Evolutionary conservation across 1,140 invertebrate species (phyloP).

Genomic region (Aphelenchoides avenae): DNA sequence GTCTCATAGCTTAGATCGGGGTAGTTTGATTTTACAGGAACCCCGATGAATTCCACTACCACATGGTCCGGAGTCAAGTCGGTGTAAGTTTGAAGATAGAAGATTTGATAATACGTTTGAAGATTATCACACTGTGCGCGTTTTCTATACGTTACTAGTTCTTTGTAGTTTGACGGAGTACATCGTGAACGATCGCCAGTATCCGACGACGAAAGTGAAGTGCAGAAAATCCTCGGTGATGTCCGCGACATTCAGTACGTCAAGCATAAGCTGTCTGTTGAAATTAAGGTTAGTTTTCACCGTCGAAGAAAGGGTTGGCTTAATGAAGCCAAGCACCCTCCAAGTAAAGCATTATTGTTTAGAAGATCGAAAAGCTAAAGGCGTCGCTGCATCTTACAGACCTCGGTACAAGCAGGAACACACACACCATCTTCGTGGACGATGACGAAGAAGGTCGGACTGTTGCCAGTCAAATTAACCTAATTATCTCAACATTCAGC

Average conservation of each 20-base stretch:
- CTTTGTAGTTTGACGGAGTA: constrained; percentile 62
- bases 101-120: constrained; percentile 10
- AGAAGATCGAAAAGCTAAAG: constrained; percentile 80
- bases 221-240: constrained; percentile 79
- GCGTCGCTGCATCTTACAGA: constrained; percentile 77
- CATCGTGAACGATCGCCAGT: constrained; percentile 69
- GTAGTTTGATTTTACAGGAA: too few species aligned
- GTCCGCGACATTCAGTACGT: constrained; percentile 87
- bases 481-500: constrained; percentile 37
- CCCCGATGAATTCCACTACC: constrained; percentile 96
- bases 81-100: constrained; percentile 61
- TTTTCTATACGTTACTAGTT: background rate
- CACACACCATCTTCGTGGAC: constrained; percentile 78
- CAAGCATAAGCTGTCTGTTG: constrained; percentile 75
- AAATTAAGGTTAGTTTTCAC: constrained; percentile 66
- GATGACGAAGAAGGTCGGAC: constrained; percentile 65
- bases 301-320: too few species aligned
- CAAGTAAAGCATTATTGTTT: constrained; percentile 17
- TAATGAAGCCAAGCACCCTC: constrained; percentile 5
- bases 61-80: constrained; percentile 88
- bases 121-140: background rate
- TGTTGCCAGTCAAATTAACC: background rate
- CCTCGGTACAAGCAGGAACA: constrained; percentile 68
- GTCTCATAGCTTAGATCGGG: too few species aligned
- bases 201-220: constrained; percentile 68